Evolutionary conservation across 2,888 invertebrate genomes (phyloP), one percentile per base, ranked within the genome.

Genomic region (Heliothis peltigera): DNA sequence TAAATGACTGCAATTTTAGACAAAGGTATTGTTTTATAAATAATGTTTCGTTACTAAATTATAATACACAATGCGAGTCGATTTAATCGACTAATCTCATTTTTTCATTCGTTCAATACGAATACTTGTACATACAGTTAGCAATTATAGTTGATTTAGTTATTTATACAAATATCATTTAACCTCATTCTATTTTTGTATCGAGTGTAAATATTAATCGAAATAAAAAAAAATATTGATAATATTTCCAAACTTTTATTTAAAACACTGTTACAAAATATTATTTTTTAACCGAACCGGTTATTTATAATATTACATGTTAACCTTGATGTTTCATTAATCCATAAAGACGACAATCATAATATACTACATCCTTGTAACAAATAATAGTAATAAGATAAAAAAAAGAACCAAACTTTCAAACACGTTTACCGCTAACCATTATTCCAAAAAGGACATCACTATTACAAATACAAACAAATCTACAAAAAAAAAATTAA

Each of bases 301-400:
- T 65, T 54, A 55, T 77, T 65, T 77, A 25, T 52, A 64, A 59
- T 69, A 70, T 65, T 61, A 67, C 64, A 77, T 75, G 77, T 74
- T 59, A 42, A 64, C 58, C 54, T 74, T 74, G 51, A 59, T 68
- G 53, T 69, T 56, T 46, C 48, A 61, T 53, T 70, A 56, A 56
- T 49, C 49, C 18, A 51, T 47, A 59, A 58, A 69, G 56, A 64
- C 59, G 64, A 59, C 64, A 60, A 7, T 55, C 49, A 46, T 49
- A 74, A 60, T 68, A 39, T 25, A 53, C 39, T 62, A 64, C 28
- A 64, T 64, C 56, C 46, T 51, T 64, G 39, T 60, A 69, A 57
- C 28, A 73, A 61, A 72, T 53, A 64, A 54, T 17, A 64, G 10
- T 49, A 59, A 35, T 54, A 56, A 59, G 12, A 39, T 43, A 54